Evolutionary conservation across 2,113 vertebrate genomes (phyloP), one percentile per base, ranked within the genome.

Genomic region (Cinclus mexicanus): DNA sequence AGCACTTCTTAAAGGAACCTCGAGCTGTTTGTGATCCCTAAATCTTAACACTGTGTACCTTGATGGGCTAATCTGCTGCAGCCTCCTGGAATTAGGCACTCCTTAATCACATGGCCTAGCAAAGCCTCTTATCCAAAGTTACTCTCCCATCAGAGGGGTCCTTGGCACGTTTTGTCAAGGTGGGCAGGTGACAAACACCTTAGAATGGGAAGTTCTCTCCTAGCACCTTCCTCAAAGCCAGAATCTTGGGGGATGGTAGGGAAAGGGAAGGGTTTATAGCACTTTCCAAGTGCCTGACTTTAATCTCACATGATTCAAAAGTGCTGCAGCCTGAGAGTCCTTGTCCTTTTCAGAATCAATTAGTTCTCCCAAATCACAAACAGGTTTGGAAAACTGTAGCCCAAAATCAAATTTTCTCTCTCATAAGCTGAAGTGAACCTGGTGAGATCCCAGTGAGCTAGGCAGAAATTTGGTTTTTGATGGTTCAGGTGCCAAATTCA

Each of bases 101-200:
- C 24, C 63, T 68, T 28, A 29, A 59, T 39, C 86, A 59, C 87
- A 17, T 64, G 90, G 57, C 75, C 71, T 25, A 20, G 67, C 89
- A 86, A 93, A 97, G 81, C 86, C 64, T 86, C 77, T 94, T 94
- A 95, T 90, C 89, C 91, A 71, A 87, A 94, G 79, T 88, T 91
- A 78, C 81, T 96, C 87, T 29, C 44, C 68, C 68, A 7, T 14
- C 46, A 22, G 39, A 63, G 49, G n/a, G 83, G 55, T 23, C 26
- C 68, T 35, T 17, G 59, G 67, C 50, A 70, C 2, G 0, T 68
- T 85, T 78, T 64, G 56, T 41, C 41, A 25, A 59, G 39, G 42
- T 71, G 91, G 57, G 53, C 55, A 42, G 50, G 33, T 2, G 5
- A 68, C 29, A 82, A 50, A 42, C 25, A 9, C 1, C 8, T 7